Conservation (phyloP, 2,888 invertebrate genomes). For the Siphlonurus alternatus region DNA sequence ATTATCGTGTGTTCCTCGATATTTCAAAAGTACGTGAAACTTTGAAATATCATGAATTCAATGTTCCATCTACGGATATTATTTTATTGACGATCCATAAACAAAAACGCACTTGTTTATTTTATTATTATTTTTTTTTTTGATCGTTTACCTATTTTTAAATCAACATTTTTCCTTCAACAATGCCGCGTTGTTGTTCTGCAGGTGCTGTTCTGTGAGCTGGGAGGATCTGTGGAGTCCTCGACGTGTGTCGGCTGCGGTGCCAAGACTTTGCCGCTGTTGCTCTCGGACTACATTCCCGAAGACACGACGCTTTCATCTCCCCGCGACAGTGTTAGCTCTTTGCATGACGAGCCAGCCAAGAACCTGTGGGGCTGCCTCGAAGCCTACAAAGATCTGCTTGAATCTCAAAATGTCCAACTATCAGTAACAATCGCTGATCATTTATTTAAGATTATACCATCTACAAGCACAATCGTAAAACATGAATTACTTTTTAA, state of each 20-base stretch:
- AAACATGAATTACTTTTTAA: slow-evolving; percentile 38
- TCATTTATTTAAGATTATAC: slow-evolving; percentile 39
- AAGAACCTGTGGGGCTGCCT: slow-evolving; percentile 31
- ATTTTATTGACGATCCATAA: too few relatives aligned
- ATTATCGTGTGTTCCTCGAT: too few relatives aligned
- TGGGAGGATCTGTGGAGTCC: slow-evolving; percentile 28
- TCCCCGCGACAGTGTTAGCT: background rate
- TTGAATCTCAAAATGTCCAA: slow-evolving; percentile 35
- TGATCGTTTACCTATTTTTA: too few relatives aligned
- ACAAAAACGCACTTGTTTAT: too few relatives aligned
- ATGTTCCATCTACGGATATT: too few relatives aligned
- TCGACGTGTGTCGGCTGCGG: slow-evolving; percentile 32
- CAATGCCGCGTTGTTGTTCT: background rate
- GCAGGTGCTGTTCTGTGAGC: slow-evolving; percentile 32
- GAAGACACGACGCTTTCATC: slow-evolving; percentile 6
- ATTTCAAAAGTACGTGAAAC: too few relatives aligned
- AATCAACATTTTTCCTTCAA: too few relatives aligned
- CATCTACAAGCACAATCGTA: slow-evolving; percentile 34
- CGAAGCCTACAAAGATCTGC: slow-evolving; percentile 35
- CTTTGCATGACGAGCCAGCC: slow-evolving; percentile 20
- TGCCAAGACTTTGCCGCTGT: slow-evolving; percentile 8
- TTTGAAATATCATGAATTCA: too few relatives aligned
- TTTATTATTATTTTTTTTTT: too few relatives aligned
- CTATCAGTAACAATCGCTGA: slow-evolving; percentile 38
- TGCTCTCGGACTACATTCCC: slow-evolving; percentile 3